A percentile compares a stretch with the other conserved stretches of the same genome.
Evolutionary conservation across 53 echinoderm and acorn worm species (phyloP).

Genomic region (Luidia sarsii): DNA sequence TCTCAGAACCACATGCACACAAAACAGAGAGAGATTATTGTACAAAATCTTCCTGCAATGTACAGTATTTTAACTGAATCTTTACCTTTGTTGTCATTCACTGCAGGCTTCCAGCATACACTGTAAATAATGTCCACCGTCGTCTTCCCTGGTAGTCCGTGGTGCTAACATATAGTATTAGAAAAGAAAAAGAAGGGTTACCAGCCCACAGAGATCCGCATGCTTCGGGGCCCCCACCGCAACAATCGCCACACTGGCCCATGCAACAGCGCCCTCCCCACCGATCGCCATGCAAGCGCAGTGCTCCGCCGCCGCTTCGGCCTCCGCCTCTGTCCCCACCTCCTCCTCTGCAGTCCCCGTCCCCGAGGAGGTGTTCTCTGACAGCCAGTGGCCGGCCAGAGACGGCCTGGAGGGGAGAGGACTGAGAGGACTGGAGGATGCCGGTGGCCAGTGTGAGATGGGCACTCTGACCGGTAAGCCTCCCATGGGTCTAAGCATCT

Average conservation of each 20-base stretch:
- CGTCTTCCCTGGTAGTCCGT: no score
- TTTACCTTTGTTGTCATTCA: neutral
- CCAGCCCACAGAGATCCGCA: no score
- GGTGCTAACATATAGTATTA: no score
- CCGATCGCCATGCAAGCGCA: slow-evolving; percentile 11
- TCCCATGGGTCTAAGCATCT: no score
- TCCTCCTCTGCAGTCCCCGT: neutral
- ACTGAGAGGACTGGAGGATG: no score
- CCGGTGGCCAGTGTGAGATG: slow-evolving; percentile 20
- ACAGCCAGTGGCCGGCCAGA: slow-evolving; percentile 6
- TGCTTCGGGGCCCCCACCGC: slow-evolving; percentile 26
- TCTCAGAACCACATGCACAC: no score
- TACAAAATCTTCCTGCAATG: no score
- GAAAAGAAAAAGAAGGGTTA: no score
- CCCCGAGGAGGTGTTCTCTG: slow-evolving; percentile 23
- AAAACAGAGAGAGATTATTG: no score
- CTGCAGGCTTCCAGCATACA: neutral
- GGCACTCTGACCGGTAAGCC: slow-evolving; percentile 28
- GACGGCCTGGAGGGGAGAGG: neutral
- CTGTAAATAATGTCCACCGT: neutral
- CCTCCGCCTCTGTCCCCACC: no score
- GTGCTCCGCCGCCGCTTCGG: neutral
- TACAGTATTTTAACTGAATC: neutral
- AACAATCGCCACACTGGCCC: slow-evolving; percentile 37
- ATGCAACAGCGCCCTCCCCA: slow-evolving; percentile 34